Evolutionary conservation across 2,888 invertebrate species (phyloP), one percentile per base, ranked within the genome.

Genomic region (Scelioninae gen. 2): DNA sequence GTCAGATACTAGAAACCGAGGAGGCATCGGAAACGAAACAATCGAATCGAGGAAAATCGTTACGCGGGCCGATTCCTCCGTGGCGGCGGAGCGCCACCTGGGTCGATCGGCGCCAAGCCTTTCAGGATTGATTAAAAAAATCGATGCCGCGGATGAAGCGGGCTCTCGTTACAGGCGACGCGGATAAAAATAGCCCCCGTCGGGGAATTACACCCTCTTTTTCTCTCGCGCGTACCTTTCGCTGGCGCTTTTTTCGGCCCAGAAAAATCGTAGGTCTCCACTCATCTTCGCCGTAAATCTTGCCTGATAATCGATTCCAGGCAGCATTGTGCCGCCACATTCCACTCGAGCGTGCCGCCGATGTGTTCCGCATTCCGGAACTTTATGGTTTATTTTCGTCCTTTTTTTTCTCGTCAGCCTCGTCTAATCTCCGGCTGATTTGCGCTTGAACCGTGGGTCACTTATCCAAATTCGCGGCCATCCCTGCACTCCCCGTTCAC

Each of bases 221-320:
- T 45, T 33, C 25, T n/a, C 16, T n/a, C n/a, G n/a, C n/a, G n/a
- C n/a, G n/a, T n/a, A n/a, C n/a, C n/a, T n/a, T n/a, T n/a, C n/a
- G n/a, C n/a, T n/a, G n/a, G n/a, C 22, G 15, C 31, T 18, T 61
- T 61, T 39, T 48, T 52, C 52, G 25, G 33, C 3, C 13, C 33
- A 63, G 5, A 37, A 58, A 68, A 58, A 58, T 68, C 43, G 28
- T 11, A 35, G 43, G 2, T 25, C 15, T 28, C 31, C 60, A 43
- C 60, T 68, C 68, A 55, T 63, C 63, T 70, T 18, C 41, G 48
- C 35, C 39, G 71, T 53, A 61, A 68, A 73, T 73, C 73, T 73
- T 57, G 73, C 28, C 57, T 63, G 67, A 63, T 68, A 73, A 73
- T 73, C 73, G 73, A 73, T 73, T 67, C 45, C 61, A n/a, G 16